Conservation (phyloP, 2,113 vertebrate genomes). For the Ascaphus truei region DNA sequence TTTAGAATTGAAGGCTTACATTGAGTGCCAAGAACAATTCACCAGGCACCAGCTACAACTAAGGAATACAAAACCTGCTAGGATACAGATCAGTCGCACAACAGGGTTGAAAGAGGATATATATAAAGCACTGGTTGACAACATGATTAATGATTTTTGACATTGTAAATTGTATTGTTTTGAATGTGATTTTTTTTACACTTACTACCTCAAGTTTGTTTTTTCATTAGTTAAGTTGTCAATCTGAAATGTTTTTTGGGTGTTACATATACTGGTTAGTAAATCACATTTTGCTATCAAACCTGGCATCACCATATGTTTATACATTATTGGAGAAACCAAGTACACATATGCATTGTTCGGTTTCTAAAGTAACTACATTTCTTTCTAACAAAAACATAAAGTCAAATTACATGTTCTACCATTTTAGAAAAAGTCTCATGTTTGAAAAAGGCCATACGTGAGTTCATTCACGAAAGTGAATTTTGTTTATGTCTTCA, state of each 20-base stretch:
- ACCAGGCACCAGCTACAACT: slow-evolving; percentile 64
- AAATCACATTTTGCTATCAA: slow-evolving; percentile 11
- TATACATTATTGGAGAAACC: slow-evolving; percentile 15
- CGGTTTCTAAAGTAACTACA: slow-evolving; percentile 26
- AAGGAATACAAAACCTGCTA: slow-evolving; percentile 58
- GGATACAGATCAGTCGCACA: slow-evolving; percentile 61
- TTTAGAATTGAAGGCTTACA: slow-evolving; percentile 64
- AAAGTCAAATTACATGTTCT: not conserved
- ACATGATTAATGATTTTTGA: slow-evolving; percentile 72
- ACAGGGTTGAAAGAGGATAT: slow-evolving; percentile 57
- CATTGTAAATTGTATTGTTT: slow-evolving; percentile 58
- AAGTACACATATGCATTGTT: slow-evolving; percentile 30
- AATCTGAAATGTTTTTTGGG: slow-evolving; percentile 24
- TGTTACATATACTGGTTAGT: slow-evolving; percentile 6
- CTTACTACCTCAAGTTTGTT: slow-evolving; percentile 40
- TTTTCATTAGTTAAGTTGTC: slow-evolving; percentile 29
- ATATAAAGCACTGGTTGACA: slow-evolving; percentile 54
- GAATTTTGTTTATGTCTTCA: slow-evolving; percentile 29
- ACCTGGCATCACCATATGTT: slow-evolving; percentile 18
- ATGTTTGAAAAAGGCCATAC: slow-evolving; percentile 30
- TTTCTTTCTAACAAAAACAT: slow-evolving; percentile 26
- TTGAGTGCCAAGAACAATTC: slow-evolving; percentile 67
- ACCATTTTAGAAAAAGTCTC: slow-evolving; percentile 9
- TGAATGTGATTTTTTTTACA: slow-evolving; percentile 37
- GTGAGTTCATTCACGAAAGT: slow-evolving; percentile 5